These are phyloP conservation scores for Rhadinocentrus ornatus DNA, from an alignment of 2,797 vertebrate species.

Conservation along the genomic window DNA sequence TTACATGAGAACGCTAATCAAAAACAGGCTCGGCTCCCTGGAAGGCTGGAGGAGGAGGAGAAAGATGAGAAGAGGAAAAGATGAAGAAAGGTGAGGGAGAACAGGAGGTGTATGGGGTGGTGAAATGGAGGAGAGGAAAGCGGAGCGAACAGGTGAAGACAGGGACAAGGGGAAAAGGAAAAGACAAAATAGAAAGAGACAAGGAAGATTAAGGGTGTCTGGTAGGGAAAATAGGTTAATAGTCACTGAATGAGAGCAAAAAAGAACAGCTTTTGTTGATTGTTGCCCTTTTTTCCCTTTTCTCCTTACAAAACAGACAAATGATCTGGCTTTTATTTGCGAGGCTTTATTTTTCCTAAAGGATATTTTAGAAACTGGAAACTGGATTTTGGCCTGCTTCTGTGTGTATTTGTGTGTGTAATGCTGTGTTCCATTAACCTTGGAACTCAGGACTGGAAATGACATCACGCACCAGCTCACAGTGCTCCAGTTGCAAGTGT, in stretches of 20 bases:
- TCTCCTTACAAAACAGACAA: constrained; percentile 22
- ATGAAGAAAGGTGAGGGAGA: constrained; percentile 8
- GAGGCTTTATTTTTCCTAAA: constrained; percentile 58
- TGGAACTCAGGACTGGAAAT: background rate
- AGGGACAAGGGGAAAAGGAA: constrained; percentile 13
- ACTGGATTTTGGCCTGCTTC: constrained; percentile 24
- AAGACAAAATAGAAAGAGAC: constrained; percentile 5
- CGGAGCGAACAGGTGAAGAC: constrained; percentile 38
- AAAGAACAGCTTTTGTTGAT: constrained; percentile 59
- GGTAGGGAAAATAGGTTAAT: background rate
- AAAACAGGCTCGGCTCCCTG: constrained; percentile 68
- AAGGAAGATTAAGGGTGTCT: background rate
- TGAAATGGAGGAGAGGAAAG: constrained; percentile 5
- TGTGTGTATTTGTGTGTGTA: constrained; percentile 30
- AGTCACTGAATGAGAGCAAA: constrained; percentile 13
- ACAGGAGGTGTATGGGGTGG: constrained; percentile 21
- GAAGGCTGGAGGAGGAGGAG: constrained; percentile 38
- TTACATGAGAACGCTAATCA: constrained; percentile 75
- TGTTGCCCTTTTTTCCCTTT: constrained; percentile 25
- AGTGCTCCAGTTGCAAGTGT: background rate
- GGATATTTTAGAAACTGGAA: constrained; percentile 54
- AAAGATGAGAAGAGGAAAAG: background rate
- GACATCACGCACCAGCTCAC: background rate
- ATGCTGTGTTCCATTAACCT: constrained; percentile 5
- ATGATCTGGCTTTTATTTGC: constrained; percentile 57